These are phyloP conservation scores for Dromaius novaehollandiae DNA, from an alignment of 2,113 vertebrate genomes.

Conservation along the genomic window DNA sequence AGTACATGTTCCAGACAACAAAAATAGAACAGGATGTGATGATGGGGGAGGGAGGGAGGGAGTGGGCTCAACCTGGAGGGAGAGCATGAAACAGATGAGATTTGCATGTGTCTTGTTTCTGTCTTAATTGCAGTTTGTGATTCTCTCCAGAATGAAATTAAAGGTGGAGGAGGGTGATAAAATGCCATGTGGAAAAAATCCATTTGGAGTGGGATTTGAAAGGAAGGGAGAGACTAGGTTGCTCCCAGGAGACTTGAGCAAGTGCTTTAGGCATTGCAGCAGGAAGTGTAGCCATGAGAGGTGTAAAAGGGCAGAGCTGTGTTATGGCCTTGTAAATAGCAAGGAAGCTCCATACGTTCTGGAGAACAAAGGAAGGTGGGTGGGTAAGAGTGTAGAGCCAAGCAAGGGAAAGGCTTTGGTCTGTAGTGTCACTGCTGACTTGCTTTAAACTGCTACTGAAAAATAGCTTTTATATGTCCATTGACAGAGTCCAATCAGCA, in stretches of 20 bases:
- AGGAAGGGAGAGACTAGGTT: neutral
- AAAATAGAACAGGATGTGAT: neutral
- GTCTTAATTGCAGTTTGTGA: neutral
- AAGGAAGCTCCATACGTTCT: neutral
- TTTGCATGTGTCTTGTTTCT: neutral
- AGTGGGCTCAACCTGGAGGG: neutral
- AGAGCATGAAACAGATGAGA: neutral
- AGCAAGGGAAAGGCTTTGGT: neutral
- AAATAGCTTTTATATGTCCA: conserved; percentile 4
- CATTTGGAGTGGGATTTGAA: neutral
- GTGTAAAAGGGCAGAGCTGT: neutral
- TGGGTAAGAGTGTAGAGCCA: neutral
- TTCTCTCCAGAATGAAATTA: neutral
- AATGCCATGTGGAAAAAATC: neutral
- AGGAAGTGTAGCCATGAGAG: neutral
- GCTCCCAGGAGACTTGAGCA: neutral
- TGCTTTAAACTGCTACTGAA: neutral
- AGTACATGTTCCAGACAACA: neutral
- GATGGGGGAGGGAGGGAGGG: rapidly evolving
- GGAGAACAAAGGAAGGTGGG: neutral
- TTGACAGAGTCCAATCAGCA: conserved; percentile 41
- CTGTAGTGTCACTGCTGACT: neutral
- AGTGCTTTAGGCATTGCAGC: neutral
- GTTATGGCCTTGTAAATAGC: neutral
- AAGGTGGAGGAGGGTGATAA: neutral